Base-by-base conservation (phyloP, 1,140 invertebrate species). In the Penaeus indicus region DNA sequence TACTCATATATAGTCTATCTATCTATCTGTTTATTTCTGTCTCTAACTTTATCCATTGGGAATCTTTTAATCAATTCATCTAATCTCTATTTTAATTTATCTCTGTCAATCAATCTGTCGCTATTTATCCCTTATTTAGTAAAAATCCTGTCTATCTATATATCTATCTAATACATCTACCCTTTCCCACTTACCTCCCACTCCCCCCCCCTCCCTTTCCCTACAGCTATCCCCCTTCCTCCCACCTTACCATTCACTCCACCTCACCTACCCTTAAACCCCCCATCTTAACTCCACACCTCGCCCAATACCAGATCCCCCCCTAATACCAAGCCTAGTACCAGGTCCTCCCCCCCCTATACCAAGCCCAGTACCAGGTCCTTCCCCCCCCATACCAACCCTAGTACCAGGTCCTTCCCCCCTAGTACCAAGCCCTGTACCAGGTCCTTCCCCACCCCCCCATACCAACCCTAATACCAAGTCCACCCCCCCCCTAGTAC, bases 1-100 rank as follows among this genome's bases (percentile, higher is more conserved):
- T 86, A 86, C 62, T 61, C 32, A 77, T 78, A n/a, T 77, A 32
- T 78, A 85, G n/a, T 42, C 38, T 67, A 54, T 54, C 47, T 69
- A 13, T 72, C 11, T 85, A 85, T 77, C 60, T 63, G 77, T 47
- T 21, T 38, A 61, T 38, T 64, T 25, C 21, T 22, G n/a, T 25
- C 42, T 38, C 7, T 22, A 0, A 27, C 32, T 32, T 32, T 32
- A n/a, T 75, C 25, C 11, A 75, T n/a, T 5, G 69, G 5, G 8
- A 1, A 75, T 47, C 47, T 47, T 3, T 47, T 13, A 10, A 47
- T 13, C 47, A 47, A 47, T 47, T 13, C 0, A 2, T 47, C 47
- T 47, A 13, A 13, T 32, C 32, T 32, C 32, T 32, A 32, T 32
- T 32, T 0, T 32, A 1, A 32, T 32, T 32, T 2, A 32, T 32